Evolutionary conservation across 2,888 invertebrate genomes (phyloP), one percentile per base, ranked within the genome.

Genomic region (Sepioteuthis lessoniana): DNA sequence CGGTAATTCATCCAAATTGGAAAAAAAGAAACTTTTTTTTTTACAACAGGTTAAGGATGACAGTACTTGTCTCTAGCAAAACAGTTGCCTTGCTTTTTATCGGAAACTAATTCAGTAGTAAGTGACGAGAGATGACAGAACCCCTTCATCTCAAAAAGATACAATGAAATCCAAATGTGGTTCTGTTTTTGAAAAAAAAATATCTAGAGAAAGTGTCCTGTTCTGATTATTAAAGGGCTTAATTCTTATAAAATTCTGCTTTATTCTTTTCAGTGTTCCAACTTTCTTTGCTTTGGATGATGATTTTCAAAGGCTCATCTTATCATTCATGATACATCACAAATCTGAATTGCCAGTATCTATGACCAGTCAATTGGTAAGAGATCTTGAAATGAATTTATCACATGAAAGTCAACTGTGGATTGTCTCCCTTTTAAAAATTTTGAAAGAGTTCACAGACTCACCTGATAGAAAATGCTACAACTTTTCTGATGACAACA

Each of bases 311-410:
- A 42, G 35, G 19, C 47, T 42, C 21, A 8, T 92, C n/a, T 47
- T 92, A 21, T 92, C 92, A 46, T 92, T 92, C 38, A n/a, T 92
- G 46, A 92, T 31, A 31, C 92, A 92, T n/a, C 92, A 92, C 42
- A 47, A n/a, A 42, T 19, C 8, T 46, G 92, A 92, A 92, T n/a
- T 92, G 31, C 92, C 92, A n/a, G 42, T n/a, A 7, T n/a, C 16
- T 31, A n/a, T 47, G 42, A 46, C 47, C n/a, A 25, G 35, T 47
- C 38, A 92, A 46, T 92, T 92, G n/a, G 46, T 92, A 47, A 47
- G 19, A 7, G 28, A 31, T 47, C 19, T 92, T 19, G n/a, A 92
- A 28, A 31, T 47, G 31, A 31, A 92, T n/a, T 47, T 92, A n/a
- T 47, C 42, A 31, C 47, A 31, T 46, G 8, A 31, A 21, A 7